Conservation (phyloP, 2,888 invertebrate species). For the Empis livida region DNA sequence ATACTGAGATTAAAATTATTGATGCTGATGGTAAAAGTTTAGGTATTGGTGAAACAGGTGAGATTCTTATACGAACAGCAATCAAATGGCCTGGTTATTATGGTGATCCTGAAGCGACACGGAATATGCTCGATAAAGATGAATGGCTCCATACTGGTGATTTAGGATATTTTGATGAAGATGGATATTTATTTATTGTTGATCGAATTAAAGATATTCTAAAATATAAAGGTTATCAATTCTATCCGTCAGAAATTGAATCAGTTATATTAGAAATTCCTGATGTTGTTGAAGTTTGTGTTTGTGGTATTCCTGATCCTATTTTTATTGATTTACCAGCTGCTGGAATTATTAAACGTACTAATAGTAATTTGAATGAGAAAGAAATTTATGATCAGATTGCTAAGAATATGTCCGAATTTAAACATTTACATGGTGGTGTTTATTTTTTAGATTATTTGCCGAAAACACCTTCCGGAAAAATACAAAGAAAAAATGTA, state of each 20-base stretch:
- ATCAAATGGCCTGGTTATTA: conserved; percentile 29
- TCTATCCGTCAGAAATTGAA: conserved; percentile 29
- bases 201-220: conserved; percentile 27
- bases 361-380: conserved; percentile 20
- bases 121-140: conserved; percentile 23
- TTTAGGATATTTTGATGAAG: conserved; percentile 31
- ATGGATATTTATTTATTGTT: conserved; percentile 24
- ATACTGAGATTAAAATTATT: conserved; percentile 24
- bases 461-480: conserved; percentile 28
- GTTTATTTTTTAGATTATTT: conserved; percentile 25
- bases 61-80: conserved; percentile 23
- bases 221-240: conserved; percentile 25
- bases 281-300: conserved; percentile 25
- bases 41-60: conserved; percentile 25
- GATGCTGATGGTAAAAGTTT: conserved; percentile 23
- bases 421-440: conserved; percentile 28
- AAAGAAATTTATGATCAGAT: conserved; percentile 26
- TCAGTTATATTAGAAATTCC: conserved; percentile 24
- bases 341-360: conserved; percentile 23
- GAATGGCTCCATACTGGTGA: conserved; percentile 33
- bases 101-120: conserved; percentile 24
- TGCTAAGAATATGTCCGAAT: conserved; percentile 22
- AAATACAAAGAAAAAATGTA: conserved; percentile 23
- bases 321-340: conserved; percentile 28
- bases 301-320: conserved; percentile 27